phyloP scores from a whole-genome alignment of 2,113 vertebrate genomes.

The Neogobius melanostomus region DNA sequence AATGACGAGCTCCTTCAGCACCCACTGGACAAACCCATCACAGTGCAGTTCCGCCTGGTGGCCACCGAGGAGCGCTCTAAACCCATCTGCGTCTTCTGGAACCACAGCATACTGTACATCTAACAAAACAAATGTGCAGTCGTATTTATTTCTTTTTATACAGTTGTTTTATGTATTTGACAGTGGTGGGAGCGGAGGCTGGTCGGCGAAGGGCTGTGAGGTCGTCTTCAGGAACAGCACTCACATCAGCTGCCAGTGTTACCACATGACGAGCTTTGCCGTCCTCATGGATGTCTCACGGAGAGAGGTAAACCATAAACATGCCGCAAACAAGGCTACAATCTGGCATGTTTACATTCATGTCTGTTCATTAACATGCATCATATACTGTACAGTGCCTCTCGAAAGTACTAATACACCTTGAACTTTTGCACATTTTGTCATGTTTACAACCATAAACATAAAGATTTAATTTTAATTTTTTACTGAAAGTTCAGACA shows the following conservation, averaged over 20 bases:
- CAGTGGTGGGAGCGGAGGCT: slow-evolving; percentile 78
- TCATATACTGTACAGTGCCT: too few species aligned
- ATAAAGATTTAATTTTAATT: too few species aligned
- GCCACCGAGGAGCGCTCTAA: slow-evolving; percentile 91
- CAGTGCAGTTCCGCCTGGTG: slow-evolving; percentile 91
- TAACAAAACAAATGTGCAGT: not conserved
- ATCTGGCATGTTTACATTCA: too few species aligned
- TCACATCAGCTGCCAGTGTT: slow-evolving; percentile 95
- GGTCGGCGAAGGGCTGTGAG: slow-evolving; percentile 93
- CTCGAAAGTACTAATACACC: too few species aligned
- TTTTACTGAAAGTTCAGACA: too few species aligned
- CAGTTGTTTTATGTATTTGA: slow-evolving; percentile 1
- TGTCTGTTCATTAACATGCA: too few species aligned
- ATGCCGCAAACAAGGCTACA: not conserved
- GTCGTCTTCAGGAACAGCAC: slow-evolving; percentile 88
- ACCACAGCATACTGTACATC: slow-evolving; percentile 90
- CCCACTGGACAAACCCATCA: slow-evolving; percentile 84
- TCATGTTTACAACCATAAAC: too few species aligned
- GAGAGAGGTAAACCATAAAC: slow-evolving; percentile 79
- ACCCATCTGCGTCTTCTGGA: slow-evolving; percentile 97
- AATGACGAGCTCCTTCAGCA: slow-evolving; percentile 77
- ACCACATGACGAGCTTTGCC: slow-evolving; percentile 92
- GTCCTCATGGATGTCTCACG: slow-evolving; percentile 94
- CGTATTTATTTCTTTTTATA: not conserved
- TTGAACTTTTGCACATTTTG: too few species aligned